These are phyloP conservation scores for Drosophila kanapiae DNA, from an alignment of 1,140 invertebrate genomes.

Conservation along the genomic window DNA sequence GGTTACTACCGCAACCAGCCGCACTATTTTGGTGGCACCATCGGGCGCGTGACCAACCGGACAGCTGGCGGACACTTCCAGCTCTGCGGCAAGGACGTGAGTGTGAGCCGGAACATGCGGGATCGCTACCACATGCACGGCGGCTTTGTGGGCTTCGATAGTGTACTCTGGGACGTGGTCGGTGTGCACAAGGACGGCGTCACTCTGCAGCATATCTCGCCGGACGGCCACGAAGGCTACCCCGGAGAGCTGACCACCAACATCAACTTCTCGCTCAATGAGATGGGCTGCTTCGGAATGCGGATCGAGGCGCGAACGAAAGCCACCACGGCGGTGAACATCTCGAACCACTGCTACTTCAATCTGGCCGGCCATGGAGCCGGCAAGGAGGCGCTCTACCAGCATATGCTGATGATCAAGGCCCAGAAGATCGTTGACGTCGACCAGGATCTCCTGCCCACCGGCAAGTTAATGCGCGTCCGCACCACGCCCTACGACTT, in stretches of 20 bases:
- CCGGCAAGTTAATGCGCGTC: constrained; percentile 89
- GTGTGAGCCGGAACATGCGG: constrained; percentile 90
- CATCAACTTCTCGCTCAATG: constrained; percentile 90
- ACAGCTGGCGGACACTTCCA: constrained; percentile 90
- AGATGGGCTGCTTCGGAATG: constrained; percentile 90
- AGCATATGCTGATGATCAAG: constrained; percentile 91
- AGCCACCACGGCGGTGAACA: constrained; percentile 93
- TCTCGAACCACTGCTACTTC: constrained; percentile 97
- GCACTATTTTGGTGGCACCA: constrained; percentile 93
- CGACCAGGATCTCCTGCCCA: constrained; percentile 90
- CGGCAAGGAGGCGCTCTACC: constrained; percentile 87
- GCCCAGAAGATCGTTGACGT: constrained; percentile 92
- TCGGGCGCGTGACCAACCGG: constrained; percentile 95
- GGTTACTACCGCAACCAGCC: constrained; percentile 86
- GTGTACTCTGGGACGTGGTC: constrained; percentile 88
- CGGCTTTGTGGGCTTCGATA: constrained; percentile 94
- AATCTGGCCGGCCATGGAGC: constrained; percentile 93
- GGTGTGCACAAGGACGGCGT: constrained; percentile 83
- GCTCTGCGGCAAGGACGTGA: constrained; percentile 88
- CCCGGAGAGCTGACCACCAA: constrained; percentile 91
- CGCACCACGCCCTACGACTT: constrained; percentile 90
- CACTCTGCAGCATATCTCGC: constrained; percentile 89
- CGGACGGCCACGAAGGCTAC: constrained; percentile 94
- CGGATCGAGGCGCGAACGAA: constrained; percentile 91
- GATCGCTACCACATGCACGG: constrained; percentile 93